A percentile compares a stretch with the other conserved stretches of the same genome.
Conservation (phyloP, 2,113 vertebrate genomes). For the Python bivittatus region DNA sequence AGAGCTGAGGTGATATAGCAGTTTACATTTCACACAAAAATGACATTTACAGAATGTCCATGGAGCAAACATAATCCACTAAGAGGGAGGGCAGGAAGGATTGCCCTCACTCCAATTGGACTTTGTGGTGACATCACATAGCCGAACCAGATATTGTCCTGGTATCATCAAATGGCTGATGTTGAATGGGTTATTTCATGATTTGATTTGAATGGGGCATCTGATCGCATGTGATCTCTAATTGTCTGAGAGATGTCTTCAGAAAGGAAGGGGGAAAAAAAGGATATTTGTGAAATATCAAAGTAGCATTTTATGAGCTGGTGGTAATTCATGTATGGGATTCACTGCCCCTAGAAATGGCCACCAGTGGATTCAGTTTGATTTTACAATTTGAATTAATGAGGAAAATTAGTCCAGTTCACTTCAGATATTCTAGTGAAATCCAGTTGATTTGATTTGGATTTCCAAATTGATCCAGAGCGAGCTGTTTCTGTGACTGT, state of each 20-base stretch:
- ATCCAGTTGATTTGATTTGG: neutral
- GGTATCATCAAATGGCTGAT: too few species aligned
- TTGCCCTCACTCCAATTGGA: neutral
- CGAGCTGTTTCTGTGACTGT: neutral
- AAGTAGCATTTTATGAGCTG: neutral
- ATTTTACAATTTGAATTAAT: neutral
- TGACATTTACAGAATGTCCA: neutral
- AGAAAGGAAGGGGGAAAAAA: too few species aligned
- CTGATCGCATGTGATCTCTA: too few species aligned
- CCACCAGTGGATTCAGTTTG: neutral
- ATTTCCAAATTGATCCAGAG: neutral
- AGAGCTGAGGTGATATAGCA: neutral
- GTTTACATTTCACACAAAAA: neutral
- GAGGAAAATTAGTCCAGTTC: neutral
- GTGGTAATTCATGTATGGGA: neutral
- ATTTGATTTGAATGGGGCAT: too few species aligned
- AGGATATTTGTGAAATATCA: neutral
- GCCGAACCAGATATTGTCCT: too few species aligned
- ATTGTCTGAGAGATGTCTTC: too few species aligned
- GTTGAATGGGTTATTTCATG: too few species aligned
- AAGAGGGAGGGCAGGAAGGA: neutral
- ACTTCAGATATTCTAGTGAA: neutral
- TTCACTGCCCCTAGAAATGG: neutral
- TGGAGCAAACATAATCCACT: neutral
- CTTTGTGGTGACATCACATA: neutral